Percentiles rank a stretch among this genome's conserved stretches.
Evolutionary conservation across 2,797 vertebrate genomes (phyloP).

Genomic region (Spinibarbus caldwelli): DNA sequence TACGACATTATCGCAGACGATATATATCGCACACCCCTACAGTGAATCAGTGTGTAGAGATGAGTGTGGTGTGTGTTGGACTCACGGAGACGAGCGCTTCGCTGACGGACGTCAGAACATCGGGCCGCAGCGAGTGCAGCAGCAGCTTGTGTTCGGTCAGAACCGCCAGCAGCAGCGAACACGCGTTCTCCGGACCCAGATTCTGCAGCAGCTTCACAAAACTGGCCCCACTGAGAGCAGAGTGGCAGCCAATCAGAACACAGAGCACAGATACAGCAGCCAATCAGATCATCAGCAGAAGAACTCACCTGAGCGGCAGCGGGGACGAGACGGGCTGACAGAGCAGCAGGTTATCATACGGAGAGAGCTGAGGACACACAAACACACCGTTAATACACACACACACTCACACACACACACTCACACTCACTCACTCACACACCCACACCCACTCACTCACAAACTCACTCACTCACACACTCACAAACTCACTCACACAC

Average conservation of each 20-base stretch:
- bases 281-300: background rate
- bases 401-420: background rate
- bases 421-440: no score
- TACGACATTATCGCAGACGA: no score
- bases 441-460: no score
- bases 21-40: no score
- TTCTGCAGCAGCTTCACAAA: constrained; percentile 94
- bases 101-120: constrained; percentile 91
- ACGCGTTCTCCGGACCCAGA: constrained; percentile 85
- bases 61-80: background rate
- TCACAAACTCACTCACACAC: no score
- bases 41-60: no score
- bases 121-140: constrained; percentile 89
- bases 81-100: constrained; percentile 92
- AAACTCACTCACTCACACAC: no score
- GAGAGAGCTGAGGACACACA: constrained; percentile 82
- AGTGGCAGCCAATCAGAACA: constrained; percentile 7
- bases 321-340: constrained; percentile 94
- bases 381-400: background rate
- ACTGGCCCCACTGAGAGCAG: constrained; percentile 84
- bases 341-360: constrained; percentile 92
- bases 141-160: constrained; percentile 93
- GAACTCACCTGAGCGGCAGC: constrained; percentile 87
- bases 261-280: background rate
- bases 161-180: constrained; percentile 85